These are phyloP conservation scores for Plusia festucae DNA, from an alignment of 2,888 invertebrate genomes.

Conservation along the genomic window DNA sequence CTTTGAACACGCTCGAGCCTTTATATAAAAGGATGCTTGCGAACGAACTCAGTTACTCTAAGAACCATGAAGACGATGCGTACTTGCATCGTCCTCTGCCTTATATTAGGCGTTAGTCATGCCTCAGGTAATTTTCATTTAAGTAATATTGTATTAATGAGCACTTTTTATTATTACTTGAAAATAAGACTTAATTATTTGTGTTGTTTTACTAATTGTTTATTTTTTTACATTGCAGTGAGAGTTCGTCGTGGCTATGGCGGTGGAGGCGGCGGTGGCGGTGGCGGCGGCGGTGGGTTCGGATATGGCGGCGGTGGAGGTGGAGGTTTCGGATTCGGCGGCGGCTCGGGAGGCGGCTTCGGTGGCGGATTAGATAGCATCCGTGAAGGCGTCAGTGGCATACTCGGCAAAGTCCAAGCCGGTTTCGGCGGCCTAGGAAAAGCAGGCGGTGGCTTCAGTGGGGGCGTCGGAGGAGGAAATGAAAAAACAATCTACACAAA, in stretches of 20 bases:
- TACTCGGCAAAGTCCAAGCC: conserved; percentile 71
- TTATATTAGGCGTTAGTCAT: conserved; percentile 60
- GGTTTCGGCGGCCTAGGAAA: conserved; percentile 65
- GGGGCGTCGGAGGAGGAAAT: conserved; percentile 61
- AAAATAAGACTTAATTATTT: neutral
- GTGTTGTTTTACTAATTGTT: neutral
- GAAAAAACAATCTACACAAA: conserved; percentile 77
- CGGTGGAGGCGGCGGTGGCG: conserved; percentile 62
- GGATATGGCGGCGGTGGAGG: conserved; percentile 65
- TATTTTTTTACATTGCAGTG: conserved; percentile 66
- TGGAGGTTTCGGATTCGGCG: conserved; percentile 60
- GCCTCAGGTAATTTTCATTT: conserved; percentile 66
- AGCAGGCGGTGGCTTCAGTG: conserved; percentile 51
- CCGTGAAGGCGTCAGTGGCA: conserved; percentile 70
- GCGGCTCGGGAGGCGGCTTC: conserved; percentile 59
- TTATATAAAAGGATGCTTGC: conserved; percentile 82
- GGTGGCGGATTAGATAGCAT: conserved; percentile 69
- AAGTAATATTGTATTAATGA: conserved; percentile 24
- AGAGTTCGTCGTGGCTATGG: conserved; percentile 74
- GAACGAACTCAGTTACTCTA: conserved; percentile 67
- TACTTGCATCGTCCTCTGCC: conserved; percentile 66
- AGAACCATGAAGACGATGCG: conserved; percentile 74
- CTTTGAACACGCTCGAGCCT: conserved; percentile 70
- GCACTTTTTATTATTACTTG: conserved; percentile 1
- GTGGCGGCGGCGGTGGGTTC: conserved; percentile 58